phyloP scores from a whole-genome alignment of 2,888 invertebrate genomes.

The Brachycybe producta region DNA sequence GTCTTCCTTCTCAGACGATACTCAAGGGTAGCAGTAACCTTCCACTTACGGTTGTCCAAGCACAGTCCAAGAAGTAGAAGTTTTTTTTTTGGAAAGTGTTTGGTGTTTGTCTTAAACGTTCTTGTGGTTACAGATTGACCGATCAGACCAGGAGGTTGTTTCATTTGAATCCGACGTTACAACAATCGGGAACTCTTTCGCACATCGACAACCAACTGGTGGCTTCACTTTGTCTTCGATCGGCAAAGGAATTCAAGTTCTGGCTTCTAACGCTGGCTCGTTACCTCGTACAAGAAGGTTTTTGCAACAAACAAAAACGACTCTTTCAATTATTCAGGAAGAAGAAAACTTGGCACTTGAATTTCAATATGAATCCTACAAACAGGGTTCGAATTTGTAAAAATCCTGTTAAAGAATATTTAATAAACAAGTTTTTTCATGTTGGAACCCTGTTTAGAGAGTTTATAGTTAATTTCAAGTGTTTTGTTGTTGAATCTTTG shows the following conservation, averaged over 20 bases:
- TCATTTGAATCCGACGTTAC: constrained; percentile 27
- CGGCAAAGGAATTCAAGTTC: constrained; percentile 57
- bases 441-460: too few species aligned
- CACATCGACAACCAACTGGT: constrained; percentile 57
- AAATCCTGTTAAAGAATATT: too few species aligned
- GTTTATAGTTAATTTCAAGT: too few species aligned
- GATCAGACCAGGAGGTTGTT: constrained; percentile 26
- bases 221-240: constrained; percentile 53
- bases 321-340: too few species aligned
- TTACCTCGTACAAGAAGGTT: constrained; percentile 53
- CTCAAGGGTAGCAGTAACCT: constrained; percentile 18
- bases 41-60: constrained; percentile 22
- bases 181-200: constrained; percentile 34
- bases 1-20: constrained; percentile 23
- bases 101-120: constrained; percentile 22
- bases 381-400: too few species aligned
- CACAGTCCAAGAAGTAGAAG: constrained; percentile 22
- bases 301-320: too few species aligned
- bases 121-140: constrained; percentile 21
- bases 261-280: constrained; percentile 52
- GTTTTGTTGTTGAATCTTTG: too few species aligned
- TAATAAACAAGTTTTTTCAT: too few species aligned
- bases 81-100: constrained; percentile 21
- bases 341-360: constrained; percentile 2
- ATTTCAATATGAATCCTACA: too few species aligned